phyloP scores from a whole-genome alignment of 2,888 invertebrate genomes.

The Calameuta pallipes region DNA sequence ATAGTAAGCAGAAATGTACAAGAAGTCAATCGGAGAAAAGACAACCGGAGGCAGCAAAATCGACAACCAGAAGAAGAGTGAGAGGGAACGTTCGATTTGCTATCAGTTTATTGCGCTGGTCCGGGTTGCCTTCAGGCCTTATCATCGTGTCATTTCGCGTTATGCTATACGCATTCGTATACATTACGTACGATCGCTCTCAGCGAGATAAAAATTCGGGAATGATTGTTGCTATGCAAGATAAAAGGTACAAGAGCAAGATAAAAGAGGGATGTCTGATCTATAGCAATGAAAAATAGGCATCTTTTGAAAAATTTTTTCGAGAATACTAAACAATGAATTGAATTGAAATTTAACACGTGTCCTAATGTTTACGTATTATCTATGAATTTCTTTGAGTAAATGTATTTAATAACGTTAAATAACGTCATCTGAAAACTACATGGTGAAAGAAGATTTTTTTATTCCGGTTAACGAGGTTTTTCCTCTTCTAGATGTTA shows the following conservation, averaged over 20 bases:
- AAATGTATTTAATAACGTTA: too few relatives aligned
- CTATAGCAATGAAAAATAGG: too few relatives aligned
- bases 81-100: not conserved
- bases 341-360: too few relatives aligned
- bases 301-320: too few relatives aligned
- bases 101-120: constrained; percentile 6
- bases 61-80: not conserved
- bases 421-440: too few relatives aligned
- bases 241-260: not conserved
- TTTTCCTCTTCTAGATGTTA: too few relatives aligned
- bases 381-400: too few relatives aligned
- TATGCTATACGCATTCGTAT: not conserved
- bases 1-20: not conserved
- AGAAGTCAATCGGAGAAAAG: not conserved
- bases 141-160: not conserved
- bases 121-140: not conserved
- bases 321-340: too few relatives aligned
- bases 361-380: too few relatives aligned
- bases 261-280: too few relatives aligned
- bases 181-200: not conserved
- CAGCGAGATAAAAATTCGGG: not conserved
- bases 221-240: not conserved
- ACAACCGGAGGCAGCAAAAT: not conserved
- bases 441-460: too few relatives aligned
- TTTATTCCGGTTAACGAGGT: too few relatives aligned